A percentile compares a stretch with the other conserved stretches of the same genome.
Evolutionary conservation across 2,797 vertebrate species (phyloP).

Genomic region (Gorsachius magnificus): DNA sequence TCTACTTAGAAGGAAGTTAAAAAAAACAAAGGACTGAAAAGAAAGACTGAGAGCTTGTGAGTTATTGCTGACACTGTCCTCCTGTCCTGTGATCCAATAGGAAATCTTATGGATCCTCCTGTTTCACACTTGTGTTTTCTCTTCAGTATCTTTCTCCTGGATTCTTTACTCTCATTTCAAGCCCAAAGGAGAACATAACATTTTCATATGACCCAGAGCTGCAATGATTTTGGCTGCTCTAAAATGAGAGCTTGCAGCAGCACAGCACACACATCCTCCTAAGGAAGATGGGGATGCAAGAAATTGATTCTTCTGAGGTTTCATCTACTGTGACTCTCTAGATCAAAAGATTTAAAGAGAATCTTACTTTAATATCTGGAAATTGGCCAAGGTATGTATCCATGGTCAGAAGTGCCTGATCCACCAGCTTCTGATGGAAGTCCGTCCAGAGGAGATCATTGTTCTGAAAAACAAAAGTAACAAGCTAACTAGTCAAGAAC

Average conservation of each 20-base stretch:
- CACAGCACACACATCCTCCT: neutral
- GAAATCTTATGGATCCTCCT: neutral
- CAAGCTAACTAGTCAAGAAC: neutral
- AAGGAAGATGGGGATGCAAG: neutral
- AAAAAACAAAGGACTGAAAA: neutral
- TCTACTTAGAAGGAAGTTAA: neutral
- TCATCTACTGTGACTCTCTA: neutral
- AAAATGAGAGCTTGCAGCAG: neutral
- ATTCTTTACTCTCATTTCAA: neutral
- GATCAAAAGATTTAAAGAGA: neutral
- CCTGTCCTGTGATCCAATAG: neutral
- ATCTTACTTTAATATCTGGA: constrained; percentile 94
- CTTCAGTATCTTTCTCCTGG: neutral
- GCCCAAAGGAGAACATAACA: neutral
- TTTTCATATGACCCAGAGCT: neutral
- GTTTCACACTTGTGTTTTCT: neutral
- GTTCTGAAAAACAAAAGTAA: constrained; percentile 80
- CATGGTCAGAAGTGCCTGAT: constrained; percentile 97
- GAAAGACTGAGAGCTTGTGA: neutral
- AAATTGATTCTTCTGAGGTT: neutral
- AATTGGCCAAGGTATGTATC: constrained; percentile 98
- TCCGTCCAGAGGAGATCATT: constrained; percentile 95
- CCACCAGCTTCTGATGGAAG: constrained; percentile 98
- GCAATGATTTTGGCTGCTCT: neutral
- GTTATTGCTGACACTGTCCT: neutral